phyloP scores from a whole-genome alignment of 2,797 vertebrate species.

The Liasis olivaceus region DNA sequence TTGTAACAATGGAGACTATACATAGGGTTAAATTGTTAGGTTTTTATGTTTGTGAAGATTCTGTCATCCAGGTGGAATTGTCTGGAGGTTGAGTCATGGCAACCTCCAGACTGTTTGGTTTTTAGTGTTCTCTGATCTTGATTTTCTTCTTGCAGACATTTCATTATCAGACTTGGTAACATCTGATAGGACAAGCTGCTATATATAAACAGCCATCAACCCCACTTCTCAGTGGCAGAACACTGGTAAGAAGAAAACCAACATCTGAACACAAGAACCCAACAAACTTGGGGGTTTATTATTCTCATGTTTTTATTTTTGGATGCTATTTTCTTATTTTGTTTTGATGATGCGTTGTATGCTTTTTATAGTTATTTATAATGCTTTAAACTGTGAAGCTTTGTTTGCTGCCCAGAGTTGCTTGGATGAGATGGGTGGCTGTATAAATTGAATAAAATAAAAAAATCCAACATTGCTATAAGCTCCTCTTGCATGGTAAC shows the following conservation, averaged over 20 bases:
- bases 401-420: too few species aligned
- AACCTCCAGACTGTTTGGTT: too few species aligned
- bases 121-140: neutral
- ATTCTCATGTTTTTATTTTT: neutral
- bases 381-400: neutral
- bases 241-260: neutral
- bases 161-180: neutral
- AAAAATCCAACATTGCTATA: neutral
- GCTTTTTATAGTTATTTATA: neutral
- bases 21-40: neutral
- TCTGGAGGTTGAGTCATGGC: too few species aligned
- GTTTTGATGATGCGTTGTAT: neutral
- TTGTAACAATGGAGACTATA: neutral
- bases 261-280: neutral
- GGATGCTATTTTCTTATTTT: neutral
- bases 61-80: too few species aligned
- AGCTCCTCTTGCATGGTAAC: neutral
- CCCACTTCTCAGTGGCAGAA: neutral
- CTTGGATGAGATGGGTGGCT: neutral
- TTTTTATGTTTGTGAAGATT: neutral
- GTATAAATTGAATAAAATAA: neutral
- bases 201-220: neutral
- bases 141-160: neutral
- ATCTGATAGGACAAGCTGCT: neutral
- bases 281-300: neutral